phyloP scores from a whole-genome alignment of 2,113 vertebrate genomes.

The Hemiprocne comata region DNA sequence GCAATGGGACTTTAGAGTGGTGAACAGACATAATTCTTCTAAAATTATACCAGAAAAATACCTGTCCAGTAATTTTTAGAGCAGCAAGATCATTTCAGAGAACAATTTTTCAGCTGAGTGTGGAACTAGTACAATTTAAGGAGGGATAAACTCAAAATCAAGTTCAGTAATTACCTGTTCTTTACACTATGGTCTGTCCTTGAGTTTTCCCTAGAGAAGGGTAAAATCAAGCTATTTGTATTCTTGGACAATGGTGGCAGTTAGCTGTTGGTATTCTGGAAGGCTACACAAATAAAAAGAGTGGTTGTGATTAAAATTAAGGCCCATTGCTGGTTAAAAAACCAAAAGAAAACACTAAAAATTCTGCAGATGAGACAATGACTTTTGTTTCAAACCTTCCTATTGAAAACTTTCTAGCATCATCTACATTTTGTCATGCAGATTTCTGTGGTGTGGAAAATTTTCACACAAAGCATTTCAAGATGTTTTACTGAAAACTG shows the following conservation, averaged over 20 bases:
- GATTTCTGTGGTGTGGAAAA: not conserved
- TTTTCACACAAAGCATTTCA: not conserved
- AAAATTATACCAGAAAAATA: constrained; percentile 3
- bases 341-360: rapidly evolving
- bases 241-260: not conserved
- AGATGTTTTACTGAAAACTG: not conserved
- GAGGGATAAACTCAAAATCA: not conserved
- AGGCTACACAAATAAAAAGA: not conserved
- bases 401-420: not conserved
- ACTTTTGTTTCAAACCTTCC: not conserved
- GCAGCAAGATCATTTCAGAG: not conserved
- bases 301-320: not conserved
- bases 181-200: not conserved
- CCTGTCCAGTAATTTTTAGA: not conserved
- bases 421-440: not conserved
- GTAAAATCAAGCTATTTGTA: not conserved
- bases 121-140: not conserved
- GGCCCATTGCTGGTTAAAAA: not conserved
- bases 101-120: not conserved
- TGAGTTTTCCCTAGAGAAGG: not conserved
- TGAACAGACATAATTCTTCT: not conserved
- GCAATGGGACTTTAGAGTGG: not conserved
- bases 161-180: not conserved
- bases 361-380: not conserved
- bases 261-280: not conserved